These are phyloP conservation scores for Aquatica leii DNA, from an alignment of 2,888 invertebrate species.

Conservation along the genomic window DNA sequence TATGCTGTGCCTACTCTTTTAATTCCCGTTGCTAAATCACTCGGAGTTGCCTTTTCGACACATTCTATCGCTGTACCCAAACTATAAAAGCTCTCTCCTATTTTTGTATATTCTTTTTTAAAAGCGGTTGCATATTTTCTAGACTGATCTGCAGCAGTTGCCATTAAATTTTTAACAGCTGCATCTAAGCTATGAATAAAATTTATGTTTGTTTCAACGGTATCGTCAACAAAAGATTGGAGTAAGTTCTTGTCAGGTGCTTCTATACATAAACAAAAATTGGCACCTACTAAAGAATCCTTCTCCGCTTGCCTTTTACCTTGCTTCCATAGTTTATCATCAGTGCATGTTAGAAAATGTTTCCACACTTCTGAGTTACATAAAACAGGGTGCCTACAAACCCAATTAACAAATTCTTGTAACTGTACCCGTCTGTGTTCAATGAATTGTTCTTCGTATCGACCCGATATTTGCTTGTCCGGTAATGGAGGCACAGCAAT, in stretches of 20 bases:
- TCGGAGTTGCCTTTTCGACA: constrained; percentile 75
- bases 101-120: constrained; percentile 89
- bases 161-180: constrained; percentile 83
- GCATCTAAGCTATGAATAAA: constrained; percentile 89
- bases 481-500: constrained; percentile 97
- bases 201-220: constrained; percentile 82
- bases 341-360: constrained; percentile 96
- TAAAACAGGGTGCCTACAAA: constrained; percentile 95
- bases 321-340: constrained; percentile 96
- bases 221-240: constrained; percentile 78
- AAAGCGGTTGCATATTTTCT: constrained; percentile 87
- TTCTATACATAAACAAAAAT: constrained; percentile 88
- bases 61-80: constrained; percentile 85
- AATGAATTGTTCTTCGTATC: constrained; percentile 97
- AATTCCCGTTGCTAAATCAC: constrained; percentile 75
- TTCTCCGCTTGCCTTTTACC: constrained; percentile 96
- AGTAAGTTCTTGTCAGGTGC: constrained; percentile 83
- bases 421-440: constrained; percentile 93
- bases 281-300: constrained; percentile 88
- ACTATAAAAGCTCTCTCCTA: constrained; percentile 86
- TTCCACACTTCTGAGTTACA: constrained; percentile 93
- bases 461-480: constrained; percentile 96
- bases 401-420: constrained; percentile 96
- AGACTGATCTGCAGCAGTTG: constrained; percentile 82
- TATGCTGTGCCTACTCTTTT: constrained; percentile 89